These are phyloP conservation scores for Baronia brevicornis DNA, from an alignment of 2,888 invertebrate species.

Conservation along the genomic window DNA sequence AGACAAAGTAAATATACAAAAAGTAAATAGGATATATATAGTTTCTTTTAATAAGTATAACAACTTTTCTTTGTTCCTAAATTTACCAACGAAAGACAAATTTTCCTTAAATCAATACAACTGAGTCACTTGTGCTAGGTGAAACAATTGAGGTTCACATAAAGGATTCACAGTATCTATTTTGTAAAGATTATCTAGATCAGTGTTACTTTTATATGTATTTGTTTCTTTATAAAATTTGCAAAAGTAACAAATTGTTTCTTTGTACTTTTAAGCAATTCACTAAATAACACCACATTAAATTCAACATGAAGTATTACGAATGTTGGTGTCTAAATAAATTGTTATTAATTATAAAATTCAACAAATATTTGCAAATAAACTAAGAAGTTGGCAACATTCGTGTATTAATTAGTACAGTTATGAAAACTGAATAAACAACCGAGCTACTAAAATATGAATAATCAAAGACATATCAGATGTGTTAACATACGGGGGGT, in stretches of 20 bases:
- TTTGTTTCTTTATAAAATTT: slow-evolving; percentile 80
- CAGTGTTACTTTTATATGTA: slow-evolving; percentile 61
- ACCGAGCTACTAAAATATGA: slow-evolving; percentile 68
- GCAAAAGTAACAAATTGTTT: slow-evolving; percentile 82
- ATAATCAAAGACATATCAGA: slow-evolving; percentile 57
- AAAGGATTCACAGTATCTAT: slow-evolving; percentile 66
- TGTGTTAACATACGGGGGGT: slow-evolving; percentile 33
- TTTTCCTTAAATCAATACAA: slow-evolving; percentile 45
- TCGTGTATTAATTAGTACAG: slow-evolving; percentile 64
- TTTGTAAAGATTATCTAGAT: slow-evolving; percentile 64
- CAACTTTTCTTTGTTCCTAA: slow-evolving; percentile 65
- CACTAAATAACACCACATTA: slow-evolving; percentile 74
- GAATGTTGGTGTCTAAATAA: slow-evolving; percentile 67
- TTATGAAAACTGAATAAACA: slow-evolving; percentile 67
- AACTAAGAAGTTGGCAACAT: slow-evolving; percentile 72
- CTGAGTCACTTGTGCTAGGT: slow-evolving; percentile 36
- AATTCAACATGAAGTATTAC: slow-evolving; percentile 64
- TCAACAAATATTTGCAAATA: slow-evolving; percentile 74
- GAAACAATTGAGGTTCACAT: slow-evolving; percentile 50
- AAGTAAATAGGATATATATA: slow-evolving; percentile 50
- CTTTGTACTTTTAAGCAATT: slow-evolving; percentile 83
- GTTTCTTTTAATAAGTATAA: slow-evolving; percentile 51
- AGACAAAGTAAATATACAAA: slow-evolving; percentile 40
- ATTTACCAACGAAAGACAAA: slow-evolving; percentile 55
- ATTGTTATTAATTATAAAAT: slow-evolving; percentile 67